Base-by-base conservation (phyloP, 2,888 invertebrate species). In the Myathropa florea region DNA sequence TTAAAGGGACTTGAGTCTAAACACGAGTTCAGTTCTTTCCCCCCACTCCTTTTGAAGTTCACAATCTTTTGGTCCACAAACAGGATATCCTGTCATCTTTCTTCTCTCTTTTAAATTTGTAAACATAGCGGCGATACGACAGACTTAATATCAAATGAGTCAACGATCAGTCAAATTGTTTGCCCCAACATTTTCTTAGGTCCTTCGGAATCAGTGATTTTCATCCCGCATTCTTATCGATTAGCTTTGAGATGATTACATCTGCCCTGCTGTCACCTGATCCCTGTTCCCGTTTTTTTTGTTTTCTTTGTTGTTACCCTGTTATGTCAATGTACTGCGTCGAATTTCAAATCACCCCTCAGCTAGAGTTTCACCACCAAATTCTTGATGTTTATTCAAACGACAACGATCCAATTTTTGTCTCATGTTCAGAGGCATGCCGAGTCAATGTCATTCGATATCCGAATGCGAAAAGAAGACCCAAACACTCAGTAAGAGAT, bases 401-500 rank as follows among this genome's bases (percentile, higher is more conserved):
- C 57, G 59, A 59, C 18, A 39, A 36, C 59, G 39, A 70, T 70
- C 70, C 24, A 18, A 59, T 57, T 59, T 36, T 33, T 55, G 33
- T 21, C 33, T 67, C 4, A 26, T 18, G 6, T 14, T 67, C 30
- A 57, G 30, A 6, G n/a, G 14, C 36, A 36, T 36, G 28, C n/a
- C 0, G 18, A 10, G 71, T 46, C 65, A 59, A 60, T 67, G 79
- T 23, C 65, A 80, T 67, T n/a, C 60, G 79, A 80, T 72, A 80
- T 4, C 21, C 9, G n/a, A 26, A 53, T 21, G 12, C 39, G 10
- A 18, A 21, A 30, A 28, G 10, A 33, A 30, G 18, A 33, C 30
- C 2, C 39, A 75, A 57, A 63, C 67, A 39, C 59, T 46, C 18
- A 28, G 68, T 64, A 70, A 80, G 26, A 65, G 83, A 83, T 79